Percentiles rank a stretch among this genome's conserved stretches.
phyloP scores from a whole-genome alignment of 2,113 vertebrate species.

The Cnemophilus loriae region DNA sequence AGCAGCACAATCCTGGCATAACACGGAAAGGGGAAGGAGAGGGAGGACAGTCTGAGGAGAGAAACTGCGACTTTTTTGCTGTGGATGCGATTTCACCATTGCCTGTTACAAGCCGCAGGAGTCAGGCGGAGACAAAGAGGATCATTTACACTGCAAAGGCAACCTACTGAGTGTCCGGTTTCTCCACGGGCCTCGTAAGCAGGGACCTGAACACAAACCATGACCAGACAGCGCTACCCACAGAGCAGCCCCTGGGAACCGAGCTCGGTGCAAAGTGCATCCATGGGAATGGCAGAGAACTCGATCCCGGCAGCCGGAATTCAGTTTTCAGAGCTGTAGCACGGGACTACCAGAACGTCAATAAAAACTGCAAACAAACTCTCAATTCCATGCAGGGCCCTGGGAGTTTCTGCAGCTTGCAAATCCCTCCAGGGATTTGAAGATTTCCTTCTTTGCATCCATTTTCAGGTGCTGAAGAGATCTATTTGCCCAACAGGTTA shows the following conservation, averaged over 20 bases:
- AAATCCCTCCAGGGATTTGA: neutral
- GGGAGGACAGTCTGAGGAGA: neutral
- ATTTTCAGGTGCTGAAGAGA: neutral
- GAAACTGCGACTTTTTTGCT: neutral
- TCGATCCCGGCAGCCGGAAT: fast-evolving
- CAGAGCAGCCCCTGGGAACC: neutral
- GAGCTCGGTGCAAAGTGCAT: neutral
- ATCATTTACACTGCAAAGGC: neutral
- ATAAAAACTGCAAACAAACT: fast-evolving
- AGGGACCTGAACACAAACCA: neutral
- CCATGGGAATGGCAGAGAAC: neutral
- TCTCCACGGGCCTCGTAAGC: neutral
- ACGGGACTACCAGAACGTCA: fast-evolving
- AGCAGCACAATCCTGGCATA: neutral
- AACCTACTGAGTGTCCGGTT: fast-evolving
- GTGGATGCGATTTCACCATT: neutral
- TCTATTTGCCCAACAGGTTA: neutral
- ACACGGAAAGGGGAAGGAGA: neutral
- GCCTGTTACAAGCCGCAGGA: neutral
- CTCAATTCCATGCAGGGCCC: neutral
- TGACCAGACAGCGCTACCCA: neutral
- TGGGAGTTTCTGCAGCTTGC: neutral
- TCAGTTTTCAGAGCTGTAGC: neutral
- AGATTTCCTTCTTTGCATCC: neutral
- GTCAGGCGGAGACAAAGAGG: neutral